Conservation (phyloP, 2,797 vertebrate genomes). For the Sebastes kiyomatsui region DNA sequence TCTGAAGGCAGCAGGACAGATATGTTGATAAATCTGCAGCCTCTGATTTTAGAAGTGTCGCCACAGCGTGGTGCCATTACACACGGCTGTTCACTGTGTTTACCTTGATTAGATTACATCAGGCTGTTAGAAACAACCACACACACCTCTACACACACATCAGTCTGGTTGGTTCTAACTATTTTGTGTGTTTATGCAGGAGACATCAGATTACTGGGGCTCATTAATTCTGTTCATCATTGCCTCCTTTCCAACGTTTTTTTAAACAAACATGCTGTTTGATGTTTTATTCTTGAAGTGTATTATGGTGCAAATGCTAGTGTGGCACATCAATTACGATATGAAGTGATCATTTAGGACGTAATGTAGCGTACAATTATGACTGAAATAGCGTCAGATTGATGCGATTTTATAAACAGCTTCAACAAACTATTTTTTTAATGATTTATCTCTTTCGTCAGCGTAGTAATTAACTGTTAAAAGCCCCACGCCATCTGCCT, state of each 20-base stretch:
- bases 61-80: not conserved
- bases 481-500: not conserved
- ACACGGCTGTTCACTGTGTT: not conserved
- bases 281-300: not conserved
- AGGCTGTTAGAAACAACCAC: not conserved
- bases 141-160: not conserved
- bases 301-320: not conserved
- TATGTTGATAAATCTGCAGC: conserved; percentile 1
- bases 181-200: not conserved
- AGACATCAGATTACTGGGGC: not conserved
- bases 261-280: not conserved
- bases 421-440: not conserved
- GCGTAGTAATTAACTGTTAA: not conserved
- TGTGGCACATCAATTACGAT: not conserved
- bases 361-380: not conserved
- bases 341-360: conserved; percentile 3
- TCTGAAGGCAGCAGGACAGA: conserved; percentile 2
- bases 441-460: not conserved
- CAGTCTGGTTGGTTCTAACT: not conserved
- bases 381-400: not conserved
- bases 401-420: not conserved
- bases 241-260: not conserved
- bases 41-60: not conserved
- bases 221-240: not conserved
- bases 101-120: not conserved